phyloP scores from a whole-genome alignment of 1,140 invertebrate genomes.

The Sinella curviseta region DNA sequence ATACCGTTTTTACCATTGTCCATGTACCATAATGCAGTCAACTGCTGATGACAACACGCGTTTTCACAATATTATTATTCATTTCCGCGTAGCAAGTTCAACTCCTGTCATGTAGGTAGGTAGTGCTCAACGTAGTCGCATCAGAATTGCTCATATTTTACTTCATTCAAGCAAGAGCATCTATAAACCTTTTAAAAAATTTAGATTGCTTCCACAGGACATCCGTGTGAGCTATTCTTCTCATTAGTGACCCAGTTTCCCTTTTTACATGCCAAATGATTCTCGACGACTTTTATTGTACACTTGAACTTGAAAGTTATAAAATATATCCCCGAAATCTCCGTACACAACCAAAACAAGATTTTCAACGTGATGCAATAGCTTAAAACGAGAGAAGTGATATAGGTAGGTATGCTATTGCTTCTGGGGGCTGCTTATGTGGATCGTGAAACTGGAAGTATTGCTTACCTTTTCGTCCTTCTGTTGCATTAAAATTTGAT shows the following conservation, averaged over 20 bases:
- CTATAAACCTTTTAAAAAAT: too few relatives aligned
- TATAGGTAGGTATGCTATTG: too few relatives aligned
- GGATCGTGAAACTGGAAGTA: too few relatives aligned
- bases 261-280: background rate
- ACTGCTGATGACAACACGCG: background rate
- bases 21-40: background rate
- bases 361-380: too few relatives aligned
- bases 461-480: too few relatives aligned
- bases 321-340: background rate
- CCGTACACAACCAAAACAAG: background rate
- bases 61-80: background rate
- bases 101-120: too few relatives aligned
- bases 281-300: constrained; percentile 1
- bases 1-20: background rate
- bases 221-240: constrained; percentile 4
- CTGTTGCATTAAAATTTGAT: too few relatives aligned
- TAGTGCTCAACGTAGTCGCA: too few relatives aligned
- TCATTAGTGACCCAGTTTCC: constrained; percentile 10
- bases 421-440: too few relatives aligned
- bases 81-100: background rate
- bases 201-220: constrained; percentile 10
- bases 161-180: background rate
- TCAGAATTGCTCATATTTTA: background rate
- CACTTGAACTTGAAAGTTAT: constrained; percentile 11
- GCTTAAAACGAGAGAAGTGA: background rate